Evolutionary conservation across 2,888 invertebrate genomes (phyloP).

Genomic region (Apoderus coryli): DNA sequence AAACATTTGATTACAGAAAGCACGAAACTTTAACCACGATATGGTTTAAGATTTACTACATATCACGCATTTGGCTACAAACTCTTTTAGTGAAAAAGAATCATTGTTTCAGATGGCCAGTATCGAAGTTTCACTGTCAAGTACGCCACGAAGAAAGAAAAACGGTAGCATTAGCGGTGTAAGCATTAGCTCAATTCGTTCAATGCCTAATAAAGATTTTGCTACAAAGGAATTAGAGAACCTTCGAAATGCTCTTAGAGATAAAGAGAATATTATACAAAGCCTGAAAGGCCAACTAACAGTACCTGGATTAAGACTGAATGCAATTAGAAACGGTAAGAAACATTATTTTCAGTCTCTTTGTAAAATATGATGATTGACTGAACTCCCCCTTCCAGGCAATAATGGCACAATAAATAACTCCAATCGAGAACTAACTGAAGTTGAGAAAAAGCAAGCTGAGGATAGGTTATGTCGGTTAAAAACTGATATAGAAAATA

Average conservation of each 20-base stretch:
- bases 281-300: constrained; percentile 55
- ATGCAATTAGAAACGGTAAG: constrained; percentile 24
- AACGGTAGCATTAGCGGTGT: constrained; percentile 27
- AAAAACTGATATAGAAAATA: constrained; percentile 58
- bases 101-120: constrained; percentile 54
- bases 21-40: too few species aligned
- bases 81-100: too few species aligned
- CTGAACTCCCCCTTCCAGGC: too few species aligned
- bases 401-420: constrained; percentile 23
- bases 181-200: constrained; percentile 27
- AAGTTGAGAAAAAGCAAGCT: constrained; percentile 41
- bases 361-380: constrained; percentile 19
- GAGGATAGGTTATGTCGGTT: constrained; percentile 45
- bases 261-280: constrained; percentile 73
- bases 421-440: constrained; percentile 31
- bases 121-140: constrained; percentile 65
- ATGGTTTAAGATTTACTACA: too few species aligned
- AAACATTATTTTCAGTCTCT: too few species aligned
- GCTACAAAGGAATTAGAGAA: constrained; percentile 50
- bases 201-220: constrained; percentile 29
- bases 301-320: constrained; percentile 41
- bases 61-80: too few species aligned
- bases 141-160: constrained; percentile 46
- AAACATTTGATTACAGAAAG: too few species aligned
- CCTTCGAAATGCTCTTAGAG: constrained; percentile 53